phyloP scores from a whole-genome alignment of 2,113 vertebrate genomes.

The Oncorhynchus nerka region DNA sequence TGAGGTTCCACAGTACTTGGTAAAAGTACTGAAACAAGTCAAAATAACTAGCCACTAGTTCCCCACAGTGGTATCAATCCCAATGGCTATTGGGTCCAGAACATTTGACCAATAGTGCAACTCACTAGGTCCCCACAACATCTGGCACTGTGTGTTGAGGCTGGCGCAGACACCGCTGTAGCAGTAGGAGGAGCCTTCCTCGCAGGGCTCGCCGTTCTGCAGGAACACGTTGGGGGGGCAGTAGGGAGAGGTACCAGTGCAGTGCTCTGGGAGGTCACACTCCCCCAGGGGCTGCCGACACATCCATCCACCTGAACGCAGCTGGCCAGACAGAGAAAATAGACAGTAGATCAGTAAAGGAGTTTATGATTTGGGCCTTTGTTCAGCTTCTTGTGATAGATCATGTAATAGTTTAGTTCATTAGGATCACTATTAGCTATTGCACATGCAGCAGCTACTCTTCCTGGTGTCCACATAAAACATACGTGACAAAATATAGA shows the following conservation, averaged over 20 bases:
- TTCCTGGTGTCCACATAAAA: no score
- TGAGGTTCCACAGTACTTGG: no score
- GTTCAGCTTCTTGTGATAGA: no score
- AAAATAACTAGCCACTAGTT: background rate
- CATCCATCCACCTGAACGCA: constrained; percentile 63
- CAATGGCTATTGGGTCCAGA: background rate
- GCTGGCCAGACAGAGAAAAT: constrained; percentile 51
- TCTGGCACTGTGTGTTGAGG: constrained; percentile 82
- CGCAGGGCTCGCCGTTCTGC: constrained; percentile 83
- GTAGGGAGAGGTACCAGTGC: constrained; percentile 74
- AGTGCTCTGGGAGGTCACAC: constrained; percentile 86
- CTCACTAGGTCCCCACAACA: constrained; percentile 86
- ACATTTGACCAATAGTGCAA: background rate
- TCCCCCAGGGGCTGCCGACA: constrained; percentile 78
- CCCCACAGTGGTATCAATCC: background rate
- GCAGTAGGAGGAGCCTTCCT: constrained; percentile 72
- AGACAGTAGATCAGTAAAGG: no score
- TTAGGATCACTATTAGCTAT: no score
- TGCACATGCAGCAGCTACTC: no score
- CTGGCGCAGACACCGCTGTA: constrained; percentile 78
- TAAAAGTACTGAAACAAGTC: background rate
- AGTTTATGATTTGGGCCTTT: no score
- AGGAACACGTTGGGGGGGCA: constrained; percentile 85
- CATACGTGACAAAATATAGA: no score
- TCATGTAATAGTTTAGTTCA: no score